These are phyloP conservation scores for Ancistrus triradiatus DNA, from an alignment of 2,113 vertebrate species.

Conservation along the genomic window DNA sequence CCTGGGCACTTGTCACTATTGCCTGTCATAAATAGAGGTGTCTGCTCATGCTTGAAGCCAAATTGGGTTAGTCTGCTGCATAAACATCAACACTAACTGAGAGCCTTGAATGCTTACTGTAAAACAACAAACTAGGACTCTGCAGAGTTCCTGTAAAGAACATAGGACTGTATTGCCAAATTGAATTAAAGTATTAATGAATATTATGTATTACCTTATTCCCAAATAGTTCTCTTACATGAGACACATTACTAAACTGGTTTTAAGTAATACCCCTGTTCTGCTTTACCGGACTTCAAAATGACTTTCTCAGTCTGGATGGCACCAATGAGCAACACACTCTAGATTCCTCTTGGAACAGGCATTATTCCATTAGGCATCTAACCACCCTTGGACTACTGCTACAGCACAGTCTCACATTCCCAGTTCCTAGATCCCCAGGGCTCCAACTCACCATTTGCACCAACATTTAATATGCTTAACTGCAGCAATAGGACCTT, in stretches of 20 bases:
- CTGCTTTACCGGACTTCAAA: constrained; percentile 74
- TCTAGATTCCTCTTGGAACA: constrained; percentile 80
- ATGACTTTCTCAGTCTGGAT: constrained; percentile 85
- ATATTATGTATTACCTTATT: too few relatives aligned
- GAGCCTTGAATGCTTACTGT: constrained; percentile 76
- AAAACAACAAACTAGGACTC: constrained; percentile 72
- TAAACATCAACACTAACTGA: constrained; percentile 79
- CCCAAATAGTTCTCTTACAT: too few relatives aligned
- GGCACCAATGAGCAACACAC: constrained; percentile 85
- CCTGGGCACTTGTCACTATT: constrained; percentile 71
- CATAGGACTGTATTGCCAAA: not conserved
- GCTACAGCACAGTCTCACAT: constrained; percentile 81
- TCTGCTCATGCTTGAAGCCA: constrained; percentile 61
- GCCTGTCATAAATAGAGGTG: constrained; percentile 80
- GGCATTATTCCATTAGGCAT: constrained; percentile 86
- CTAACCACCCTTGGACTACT: constrained; percentile 85
- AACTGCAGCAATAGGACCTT: constrained; percentile 70
- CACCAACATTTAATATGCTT: constrained; percentile 80
- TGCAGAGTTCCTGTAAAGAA: constrained; percentile 9
- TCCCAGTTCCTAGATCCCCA: constrained; percentile 71
- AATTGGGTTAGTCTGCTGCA: constrained; percentile 71
- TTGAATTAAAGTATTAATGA: constrained; percentile 1
- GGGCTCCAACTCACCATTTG: constrained; percentile 77
- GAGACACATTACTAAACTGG: too few relatives aligned
- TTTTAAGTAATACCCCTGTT: constrained; percentile 47